phyloP scores from a whole-genome alignment of 2,797 vertebrate genomes.

The Danionella dracula region DNA sequence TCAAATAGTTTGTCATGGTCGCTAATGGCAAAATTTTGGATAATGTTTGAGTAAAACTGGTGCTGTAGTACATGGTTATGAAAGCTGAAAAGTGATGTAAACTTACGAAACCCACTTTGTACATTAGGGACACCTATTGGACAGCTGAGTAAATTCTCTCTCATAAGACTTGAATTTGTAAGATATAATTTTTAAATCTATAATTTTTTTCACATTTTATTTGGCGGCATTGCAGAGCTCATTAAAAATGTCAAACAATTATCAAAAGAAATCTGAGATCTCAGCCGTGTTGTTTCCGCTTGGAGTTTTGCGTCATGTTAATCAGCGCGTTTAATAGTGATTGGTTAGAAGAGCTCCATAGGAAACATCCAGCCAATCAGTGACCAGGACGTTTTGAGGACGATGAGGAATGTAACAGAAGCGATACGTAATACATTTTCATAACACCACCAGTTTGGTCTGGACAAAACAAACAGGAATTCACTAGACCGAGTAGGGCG shows the following conservation, averaged over 20 bases:
- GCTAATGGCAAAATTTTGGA: background rate
- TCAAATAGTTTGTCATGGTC: background rate
- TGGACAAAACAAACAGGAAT: too few relatives aligned
- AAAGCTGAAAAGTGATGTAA: background rate
- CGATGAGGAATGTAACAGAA: background rate
- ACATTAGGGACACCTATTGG: conserved; percentile 13
- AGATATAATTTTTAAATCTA: too few relatives aligned
- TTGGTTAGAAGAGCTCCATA: conserved; percentile 3
- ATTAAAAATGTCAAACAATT: too few relatives aligned
- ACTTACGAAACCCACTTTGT: background rate
- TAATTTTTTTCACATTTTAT: too few relatives aligned
- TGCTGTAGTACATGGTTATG: background rate
- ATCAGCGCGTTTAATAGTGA: background rate
- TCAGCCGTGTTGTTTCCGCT: background rate
- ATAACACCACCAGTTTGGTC: background rate
- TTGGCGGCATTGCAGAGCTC: too few relatives aligned
- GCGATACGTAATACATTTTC: background rate
- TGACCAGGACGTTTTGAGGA: background rate
- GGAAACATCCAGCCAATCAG: background rate
- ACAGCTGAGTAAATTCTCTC: background rate
- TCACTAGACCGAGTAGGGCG: too few relatives aligned
- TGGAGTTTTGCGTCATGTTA: background rate
- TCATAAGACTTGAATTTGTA: too few relatives aligned
- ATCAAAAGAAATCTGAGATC: background rate
- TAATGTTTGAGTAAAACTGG: background rate